Conservation (phyloP, 2,888 invertebrate species). For the Malachius bipustulatus region DNA sequence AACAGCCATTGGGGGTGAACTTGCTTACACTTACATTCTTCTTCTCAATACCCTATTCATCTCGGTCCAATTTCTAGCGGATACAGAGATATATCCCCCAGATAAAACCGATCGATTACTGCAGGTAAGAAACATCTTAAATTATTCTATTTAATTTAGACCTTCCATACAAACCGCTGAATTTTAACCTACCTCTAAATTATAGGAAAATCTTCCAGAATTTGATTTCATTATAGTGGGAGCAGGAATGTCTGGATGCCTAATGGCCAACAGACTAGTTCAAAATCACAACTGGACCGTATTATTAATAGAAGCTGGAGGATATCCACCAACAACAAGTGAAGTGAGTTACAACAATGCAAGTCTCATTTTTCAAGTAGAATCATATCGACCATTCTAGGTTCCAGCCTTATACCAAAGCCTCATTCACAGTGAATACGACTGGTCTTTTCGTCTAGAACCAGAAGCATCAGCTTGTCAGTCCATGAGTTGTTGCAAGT, state of each 20-base stretch:
- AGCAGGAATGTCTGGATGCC: slow-evolving; percentile 65
- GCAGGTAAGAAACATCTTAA: too few relatives aligned
- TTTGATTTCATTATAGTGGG: slow-evolving; percentile 53
- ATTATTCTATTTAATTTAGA: too few relatives aligned
- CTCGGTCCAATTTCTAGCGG: too few relatives aligned
- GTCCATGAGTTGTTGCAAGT: slow-evolving; percentile 19
- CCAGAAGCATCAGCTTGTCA: slow-evolving; percentile 5
- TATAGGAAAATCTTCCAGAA: slow-evolving; percentile 20
- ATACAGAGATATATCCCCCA: too few relatives aligned
- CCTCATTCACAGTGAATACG: slow-evolving; percentile 10
- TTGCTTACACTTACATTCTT: too few relatives aligned
- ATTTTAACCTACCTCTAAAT: too few relatives aligned
- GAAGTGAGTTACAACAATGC: slow-evolving; percentile 16
- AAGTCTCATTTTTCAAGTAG: not conserved
- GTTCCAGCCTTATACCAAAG: slow-evolving; percentile 12
- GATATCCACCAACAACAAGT: slow-evolving; percentile 19
- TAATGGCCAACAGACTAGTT: slow-evolving; percentile 58
- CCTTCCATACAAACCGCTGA: too few relatives aligned
- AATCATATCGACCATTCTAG: too few relatives aligned
- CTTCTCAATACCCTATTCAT: too few relatives aligned
- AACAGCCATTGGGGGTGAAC: too few relatives aligned
- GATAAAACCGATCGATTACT: too few relatives aligned
- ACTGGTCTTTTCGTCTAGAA: slow-evolving; percentile 14
- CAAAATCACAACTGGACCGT: slow-evolving; percentile 46
- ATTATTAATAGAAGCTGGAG: slow-evolving; percentile 27